Base-by-base conservation (phyloP, 2,888 invertebrate genomes). In the Hermaeophaga mercurialis region DNA sequence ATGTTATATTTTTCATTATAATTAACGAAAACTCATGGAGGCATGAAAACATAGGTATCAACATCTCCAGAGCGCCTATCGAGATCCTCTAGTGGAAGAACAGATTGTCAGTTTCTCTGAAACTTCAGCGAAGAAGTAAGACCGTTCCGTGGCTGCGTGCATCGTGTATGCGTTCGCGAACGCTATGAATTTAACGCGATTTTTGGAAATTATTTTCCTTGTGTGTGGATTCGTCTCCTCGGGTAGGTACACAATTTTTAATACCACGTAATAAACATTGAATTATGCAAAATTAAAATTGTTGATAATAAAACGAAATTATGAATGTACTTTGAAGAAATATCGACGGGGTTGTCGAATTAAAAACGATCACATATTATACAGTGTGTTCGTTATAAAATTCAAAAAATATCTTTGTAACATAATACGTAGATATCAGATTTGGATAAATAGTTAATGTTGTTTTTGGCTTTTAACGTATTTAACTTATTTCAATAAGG, bases 71-170 rank as follows among this genome's bases (percentile, higher is more conserved):
- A 39, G 19, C 18, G 15, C 12, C 12, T 7, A 7, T 39, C 19
- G 39, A 9, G n/a, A 39, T 39, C 39, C 39, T 39, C 39, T 11
- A 12, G 39, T 39, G 39, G 39, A 39, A 39, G 39, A n/a, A 39
- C 8, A 19, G 19, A 38, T 31, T 12, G 9, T 5, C 12, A 12
- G 5, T 9, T 31, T 9, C 3, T 31, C 31, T 31, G 22, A 22
- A 5, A 22, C 22, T 28, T 2, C 9, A 5, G 11, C n/a, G 31
- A 11, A 4, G 11, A 3, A 2, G 31, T 11, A 8, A 6, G 28
- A 9, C 3, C 12, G 9, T 31, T 8, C 28, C n/a, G 4, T 9
- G 28, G 7, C 9, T 28, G 28, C 8, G 31, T 31, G 31, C n/a
- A 5, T 11, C 31, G 3, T 12, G 12, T 11, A 11, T 11, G 31